Conservation (phyloP, 1,140 invertebrate species). For the Cherax destructor region DNA sequence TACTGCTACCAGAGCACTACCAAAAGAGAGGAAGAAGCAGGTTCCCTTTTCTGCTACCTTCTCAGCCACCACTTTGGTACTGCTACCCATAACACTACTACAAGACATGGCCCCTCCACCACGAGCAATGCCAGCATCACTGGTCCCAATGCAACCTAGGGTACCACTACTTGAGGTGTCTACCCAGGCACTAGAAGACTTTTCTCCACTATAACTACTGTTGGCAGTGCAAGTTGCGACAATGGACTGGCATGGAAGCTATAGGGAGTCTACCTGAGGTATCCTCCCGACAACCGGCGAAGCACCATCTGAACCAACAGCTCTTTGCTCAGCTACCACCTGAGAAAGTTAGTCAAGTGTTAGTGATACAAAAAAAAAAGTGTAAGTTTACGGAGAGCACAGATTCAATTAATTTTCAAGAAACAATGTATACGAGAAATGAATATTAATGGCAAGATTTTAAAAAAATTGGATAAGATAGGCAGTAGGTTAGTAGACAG, state of each 20-base stretch:
- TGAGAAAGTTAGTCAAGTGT: constrained; percentile 20
- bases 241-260: constrained; percentile 41
- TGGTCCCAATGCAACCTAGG: constrained; percentile 42
- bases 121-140: constrained; percentile 50
- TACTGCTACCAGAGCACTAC: constrained; percentile 35
- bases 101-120: constrained; percentile 23
- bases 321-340: constrained; percentile 59
- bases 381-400: neutral
- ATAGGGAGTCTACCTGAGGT: constrained; percentile 62
- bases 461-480: too few species aligned
- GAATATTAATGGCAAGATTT: neutral
- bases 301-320: constrained; percentile 57
- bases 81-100: constrained; percentile 14
- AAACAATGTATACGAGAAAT: neutral
- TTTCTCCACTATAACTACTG: constrained; percentile 62
- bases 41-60: constrained; percentile 17
- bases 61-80: constrained; percentile 25
- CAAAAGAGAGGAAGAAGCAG: neutral
- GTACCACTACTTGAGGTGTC: constrained; percentile 59
- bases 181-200: constrained; percentile 61
- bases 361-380: constrained; percentile 13
- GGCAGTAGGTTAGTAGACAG: too few species aligned
- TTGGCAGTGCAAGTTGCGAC: constrained; percentile 54
- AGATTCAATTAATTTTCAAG: too few species aligned
- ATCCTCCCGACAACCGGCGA: constrained; percentile 52